Evolutionary conservation across 2,113 vertebrate genomes (phyloP), one percentile per base, ranked within the genome.

Genomic region (Orientallactaga bullata): DNA sequence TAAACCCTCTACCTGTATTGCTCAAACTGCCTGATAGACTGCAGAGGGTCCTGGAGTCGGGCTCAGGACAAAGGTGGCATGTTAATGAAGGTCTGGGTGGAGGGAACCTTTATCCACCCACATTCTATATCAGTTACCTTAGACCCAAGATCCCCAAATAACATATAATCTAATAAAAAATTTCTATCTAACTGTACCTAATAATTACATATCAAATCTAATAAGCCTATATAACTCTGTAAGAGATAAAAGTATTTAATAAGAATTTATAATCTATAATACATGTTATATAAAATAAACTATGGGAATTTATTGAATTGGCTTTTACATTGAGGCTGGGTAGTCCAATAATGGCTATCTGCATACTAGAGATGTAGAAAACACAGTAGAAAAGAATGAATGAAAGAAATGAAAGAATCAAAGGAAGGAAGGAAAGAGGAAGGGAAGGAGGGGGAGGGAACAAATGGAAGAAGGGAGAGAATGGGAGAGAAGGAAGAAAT

Each of bases 381-480:
- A 61, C 15, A 21, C 12, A 4, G 12, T 18, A 61, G 60, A 61
- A 21, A 21, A 61, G 60, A 21, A 21, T 18, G 12, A 21, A 21
- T 82, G 51, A 23, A 51, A 1, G 32, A 21, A 20, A 6, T 39
- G 47, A 35, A 16, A 20, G 23, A 3, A n/a, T n/a, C n/a, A 15
- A 32, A n/a, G n/a, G n/a, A 28, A 1, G 24, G 1, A 23, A n/a
- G 3, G 0, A 26, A 66, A 23, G 61, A 37, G 60, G 60, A 61
- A 83, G 69, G 30, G 61, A 37, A 11, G 60, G 12, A 83, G 69
- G 30, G 32, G 1, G 1, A 26, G 2, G 69, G 15, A 16, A 7
- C 23, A 42, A 30, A 11, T 12, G 17, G 0, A 7, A n/a, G n/a
- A 17, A 37, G 2, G 1, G 2, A 63, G 23, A 20, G 9, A 24